Evolutionary conservation across 2,888 invertebrate genomes (phyloP).

Genomic region (Parthenolecanium corni): DNA sequence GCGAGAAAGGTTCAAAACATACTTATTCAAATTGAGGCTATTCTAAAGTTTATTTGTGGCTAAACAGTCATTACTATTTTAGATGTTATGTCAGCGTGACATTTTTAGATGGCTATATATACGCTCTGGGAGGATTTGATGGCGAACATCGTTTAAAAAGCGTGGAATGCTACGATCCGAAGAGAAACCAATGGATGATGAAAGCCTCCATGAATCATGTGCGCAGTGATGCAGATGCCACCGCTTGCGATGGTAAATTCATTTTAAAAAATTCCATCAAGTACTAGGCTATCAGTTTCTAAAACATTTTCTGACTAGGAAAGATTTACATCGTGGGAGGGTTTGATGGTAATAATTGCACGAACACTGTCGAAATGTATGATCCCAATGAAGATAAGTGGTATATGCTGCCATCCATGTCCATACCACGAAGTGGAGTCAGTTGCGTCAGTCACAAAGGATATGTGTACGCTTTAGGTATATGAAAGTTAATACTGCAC

Average conservation of each 20-base stretch:
- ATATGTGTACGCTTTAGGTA: conserved; percentile 58
- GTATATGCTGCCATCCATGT: conserved; percentile 70
- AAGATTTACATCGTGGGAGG: conserved; percentile 76
- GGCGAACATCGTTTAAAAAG: conserved; percentile 76
- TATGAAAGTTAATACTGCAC: conserved; percentile 35
- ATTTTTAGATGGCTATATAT: conserved; percentile 62
- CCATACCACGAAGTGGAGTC: conserved; percentile 77
- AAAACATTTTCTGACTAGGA: conserved; percentile 42
- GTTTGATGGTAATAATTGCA: conserved; percentile 82
- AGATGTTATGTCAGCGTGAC: conserved; percentile 78
- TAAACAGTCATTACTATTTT: no score
- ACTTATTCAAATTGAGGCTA: no score
- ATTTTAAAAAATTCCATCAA: conserved; percentile 12
- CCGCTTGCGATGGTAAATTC: conserved; percentile 64
- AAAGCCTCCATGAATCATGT: conserved; percentile 79
- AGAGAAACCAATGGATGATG: conserved; percentile 76
- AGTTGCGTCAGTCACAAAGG: conserved; percentile 78
- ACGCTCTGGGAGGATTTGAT: conserved; percentile 81
- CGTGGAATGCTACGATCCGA: conserved; percentile 72
- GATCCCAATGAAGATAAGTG: conserved; percentile 68
- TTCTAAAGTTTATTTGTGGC: no score
- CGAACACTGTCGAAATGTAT: conserved; percentile 72
- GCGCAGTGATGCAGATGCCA: conserved; percentile 81
- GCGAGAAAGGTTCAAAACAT: no score
- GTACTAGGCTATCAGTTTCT: background rate